Conservation (phyloP, 1,140 invertebrate genomes). For the Trachymyrmex cornetzi region DNA sequence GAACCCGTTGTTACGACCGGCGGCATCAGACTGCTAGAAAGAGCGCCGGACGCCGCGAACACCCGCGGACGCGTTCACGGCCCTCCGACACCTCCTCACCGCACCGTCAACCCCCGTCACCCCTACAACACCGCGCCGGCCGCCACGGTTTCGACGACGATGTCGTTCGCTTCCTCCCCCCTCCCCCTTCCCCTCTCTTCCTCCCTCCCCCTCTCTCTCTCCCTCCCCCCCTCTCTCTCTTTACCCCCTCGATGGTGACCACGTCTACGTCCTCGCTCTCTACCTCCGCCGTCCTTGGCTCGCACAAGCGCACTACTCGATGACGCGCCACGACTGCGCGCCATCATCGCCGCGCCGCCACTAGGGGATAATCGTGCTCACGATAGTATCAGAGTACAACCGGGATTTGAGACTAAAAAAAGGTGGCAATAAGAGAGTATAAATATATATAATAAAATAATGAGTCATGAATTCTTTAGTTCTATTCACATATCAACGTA, state of each 20-base stretch:
- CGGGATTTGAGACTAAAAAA: constrained; percentile 12
- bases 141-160: constrained; percentile 1
- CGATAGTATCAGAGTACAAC: constrained; percentile 12
- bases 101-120: constrained; percentile 3
- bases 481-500: background rate
- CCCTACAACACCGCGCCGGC: constrained; percentile 35
- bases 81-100: constrained; percentile 19
- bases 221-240: background rate
- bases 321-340: background rate
- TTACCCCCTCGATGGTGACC: constrained; percentile 3
- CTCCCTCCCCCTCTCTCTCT: background rate
- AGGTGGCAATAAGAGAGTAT: background rate
- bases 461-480: background rate
- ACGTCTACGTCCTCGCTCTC: constrained; percentile 33
- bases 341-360: constrained; percentile 23
- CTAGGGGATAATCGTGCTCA: background rate
- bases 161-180: background rate
- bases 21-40: constrained; percentile 84
- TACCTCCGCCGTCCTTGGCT: constrained; percentile 23
- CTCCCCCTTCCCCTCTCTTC: background rate
- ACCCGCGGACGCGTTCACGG: constrained; percentile 39
- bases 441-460: background rate
- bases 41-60: constrained; percentile 47
- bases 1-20: constrained; percentile 83
- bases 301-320: constrained; percentile 52